Evolutionary conservation across 2,797 vertebrate genomes (phyloP).

Genomic region (Xenopus petersii): DNA sequence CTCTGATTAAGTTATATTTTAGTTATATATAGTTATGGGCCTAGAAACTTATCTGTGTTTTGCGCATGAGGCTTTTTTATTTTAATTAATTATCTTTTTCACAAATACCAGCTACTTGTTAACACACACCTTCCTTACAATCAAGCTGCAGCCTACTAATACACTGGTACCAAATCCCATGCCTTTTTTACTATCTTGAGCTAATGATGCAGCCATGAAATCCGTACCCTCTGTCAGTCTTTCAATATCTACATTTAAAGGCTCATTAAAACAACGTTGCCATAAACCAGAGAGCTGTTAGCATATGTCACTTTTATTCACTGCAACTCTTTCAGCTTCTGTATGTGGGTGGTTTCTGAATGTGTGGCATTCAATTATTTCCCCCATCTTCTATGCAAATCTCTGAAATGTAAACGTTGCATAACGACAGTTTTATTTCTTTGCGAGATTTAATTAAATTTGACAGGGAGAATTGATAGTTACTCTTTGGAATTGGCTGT

Average conservation of each 20-base stretch:
- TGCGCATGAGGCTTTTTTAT: background rate
- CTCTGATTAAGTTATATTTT: too few species aligned
- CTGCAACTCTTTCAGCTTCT: constrained; percentile 42
- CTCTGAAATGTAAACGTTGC: constrained; percentile 54
- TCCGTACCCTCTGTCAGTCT: constrained; percentile 47
- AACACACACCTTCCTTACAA: background rate
- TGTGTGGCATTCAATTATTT: constrained; percentile 49
- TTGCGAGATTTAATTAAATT: constrained; percentile 47
- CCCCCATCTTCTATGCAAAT: constrained; percentile 52
- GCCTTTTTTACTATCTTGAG: constrained; percentile 39
- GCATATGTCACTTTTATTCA: constrained; percentile 47
- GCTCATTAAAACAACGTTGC: constrained; percentile 43
- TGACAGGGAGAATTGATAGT: constrained; percentile 47
- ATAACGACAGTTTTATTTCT: constrained; percentile 48
- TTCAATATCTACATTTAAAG: constrained; percentile 50
- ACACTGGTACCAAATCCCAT: constrained; percentile 29
- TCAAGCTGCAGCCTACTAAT: constrained; percentile 16
- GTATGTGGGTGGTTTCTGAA: constrained; percentile 48
- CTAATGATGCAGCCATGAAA: constrained; percentile 43
- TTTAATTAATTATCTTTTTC: background rate
- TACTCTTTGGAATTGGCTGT: constrained; percentile 45
- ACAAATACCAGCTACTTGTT: background rate
- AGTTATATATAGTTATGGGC: too few species aligned
- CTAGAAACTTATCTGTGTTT: too few species aligned
- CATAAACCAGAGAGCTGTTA: constrained; percentile 48